Evolutionary conservation across 2,888 invertebrate genomes (phyloP).

Genomic region (Acrocyrtus sp.): DNA sequence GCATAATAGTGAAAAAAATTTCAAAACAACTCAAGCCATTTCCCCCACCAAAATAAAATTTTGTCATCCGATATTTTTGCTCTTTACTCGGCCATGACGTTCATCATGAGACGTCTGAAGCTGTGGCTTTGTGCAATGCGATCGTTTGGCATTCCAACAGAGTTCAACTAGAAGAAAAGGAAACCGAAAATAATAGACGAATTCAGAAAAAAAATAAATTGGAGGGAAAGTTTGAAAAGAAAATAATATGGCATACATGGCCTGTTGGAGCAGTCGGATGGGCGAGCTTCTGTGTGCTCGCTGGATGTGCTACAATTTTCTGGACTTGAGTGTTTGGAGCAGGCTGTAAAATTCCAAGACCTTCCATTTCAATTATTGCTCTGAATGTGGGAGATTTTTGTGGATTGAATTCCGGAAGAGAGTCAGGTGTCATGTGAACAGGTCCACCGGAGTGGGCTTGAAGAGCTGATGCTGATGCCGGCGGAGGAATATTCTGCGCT

Average conservation of each 20-base stretch:
- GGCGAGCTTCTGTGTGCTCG: constrained; percentile 54
- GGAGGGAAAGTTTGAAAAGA: not conserved
- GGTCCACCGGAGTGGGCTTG: constrained; percentile 28
- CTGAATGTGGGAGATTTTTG: constrained; percentile 89
- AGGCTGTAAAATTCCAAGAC: constrained; percentile 52
- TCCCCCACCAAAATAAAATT: no score
- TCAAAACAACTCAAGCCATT: not conserved
- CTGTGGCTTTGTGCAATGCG: constrained; percentile 91
- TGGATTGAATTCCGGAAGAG: constrained; percentile 77
- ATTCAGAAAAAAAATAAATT: not conserved
- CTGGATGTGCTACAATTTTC: constrained; percentile 20
- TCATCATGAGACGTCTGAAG: constrained; percentile 92
- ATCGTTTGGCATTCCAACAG: constrained; percentile 77
- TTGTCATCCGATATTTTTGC: no score
- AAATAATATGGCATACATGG: constrained; percentile 42
- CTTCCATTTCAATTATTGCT: constrained; percentile 82
- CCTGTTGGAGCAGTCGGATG: constrained; percentile 60
- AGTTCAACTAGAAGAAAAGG: constrained; percentile 72
- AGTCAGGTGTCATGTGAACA: constrained; percentile 42
- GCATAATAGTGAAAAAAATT: not conserved
- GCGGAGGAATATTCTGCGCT: constrained; percentile 35
- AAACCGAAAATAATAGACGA: constrained; percentile 7
- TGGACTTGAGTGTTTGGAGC: constrained; percentile 55
- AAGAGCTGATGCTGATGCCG: constrained; percentile 3
- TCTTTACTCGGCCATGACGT: constrained; percentile 82